These are phyloP conservation scores for Crioceris asparagi DNA, from an alignment of 2,888 invertebrate genomes.

Conservation along the genomic window DNA sequence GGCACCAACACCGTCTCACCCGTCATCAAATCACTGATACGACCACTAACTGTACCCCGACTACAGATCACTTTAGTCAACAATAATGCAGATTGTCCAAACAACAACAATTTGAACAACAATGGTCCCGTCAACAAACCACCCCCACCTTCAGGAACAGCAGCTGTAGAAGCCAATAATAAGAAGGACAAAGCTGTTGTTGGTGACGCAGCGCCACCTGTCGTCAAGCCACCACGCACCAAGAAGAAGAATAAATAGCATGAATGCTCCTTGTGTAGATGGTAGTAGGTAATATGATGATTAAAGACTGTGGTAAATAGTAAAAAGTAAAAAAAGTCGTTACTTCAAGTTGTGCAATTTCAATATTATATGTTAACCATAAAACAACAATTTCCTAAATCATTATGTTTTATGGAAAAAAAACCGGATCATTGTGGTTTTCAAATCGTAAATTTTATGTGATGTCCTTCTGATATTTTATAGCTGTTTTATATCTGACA, in stretches of 20 bases:
- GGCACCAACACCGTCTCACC: slow-evolving; percentile 40
- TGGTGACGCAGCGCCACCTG: slow-evolving; percentile 14
- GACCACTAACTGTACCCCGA: slow-evolving; percentile 47
- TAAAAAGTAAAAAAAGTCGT: no score
- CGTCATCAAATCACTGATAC: slow-evolving; percentile 45
- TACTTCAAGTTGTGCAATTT: no score
- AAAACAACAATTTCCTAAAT: background rate
- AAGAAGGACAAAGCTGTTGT: background rate
- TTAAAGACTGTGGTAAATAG: background rate
- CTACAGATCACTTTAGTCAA: slow-evolving; percentile 40
- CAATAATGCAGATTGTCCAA: slow-evolving; percentile 29
- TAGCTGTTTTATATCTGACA: no score
- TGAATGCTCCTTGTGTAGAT: slow-evolving; percentile 25
- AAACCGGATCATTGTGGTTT: no score
- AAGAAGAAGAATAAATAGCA: slow-evolving; percentile 42
- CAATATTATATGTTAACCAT: no score
- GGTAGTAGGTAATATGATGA: slow-evolving; percentile 17
- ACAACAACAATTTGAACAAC: slow-evolving; percentile 14
- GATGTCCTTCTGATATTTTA: no score
- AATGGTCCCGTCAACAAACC: slow-evolving; percentile 11
- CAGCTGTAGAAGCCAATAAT: slow-evolving; percentile 3
- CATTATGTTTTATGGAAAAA: no score
- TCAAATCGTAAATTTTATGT: no score
- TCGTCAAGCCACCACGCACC: slow-evolving; percentile 35
- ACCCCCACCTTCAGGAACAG: slow-evolving; percentile 2